Conservation (phyloP, 2,797 vertebrate species). For the Margarornis squamiger region DNA sequence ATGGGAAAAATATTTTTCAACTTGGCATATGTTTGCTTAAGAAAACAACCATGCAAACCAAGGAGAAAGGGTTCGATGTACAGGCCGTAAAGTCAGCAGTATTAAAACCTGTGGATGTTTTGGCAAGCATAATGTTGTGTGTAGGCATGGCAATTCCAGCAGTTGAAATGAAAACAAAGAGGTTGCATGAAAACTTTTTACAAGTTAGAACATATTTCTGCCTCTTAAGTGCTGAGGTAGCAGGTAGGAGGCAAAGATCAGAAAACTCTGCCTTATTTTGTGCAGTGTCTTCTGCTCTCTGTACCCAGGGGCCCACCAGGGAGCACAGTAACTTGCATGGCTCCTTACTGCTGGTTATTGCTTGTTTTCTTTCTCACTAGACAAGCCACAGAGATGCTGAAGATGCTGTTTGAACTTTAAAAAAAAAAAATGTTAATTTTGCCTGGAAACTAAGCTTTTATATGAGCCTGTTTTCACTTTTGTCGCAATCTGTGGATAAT, state of each 20-base stretch:
- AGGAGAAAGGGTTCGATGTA: background rate
- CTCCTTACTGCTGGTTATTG: background rate
- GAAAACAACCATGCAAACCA: background rate
- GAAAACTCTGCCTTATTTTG: background rate
- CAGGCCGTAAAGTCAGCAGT: background rate
- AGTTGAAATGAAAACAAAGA: background rate
- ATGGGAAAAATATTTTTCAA: background rate
- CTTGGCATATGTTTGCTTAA: background rate
- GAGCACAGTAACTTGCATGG: rapidly evolving
- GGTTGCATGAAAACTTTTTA: background rate
- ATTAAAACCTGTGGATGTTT: background rate
- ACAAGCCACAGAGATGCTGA: background rate
- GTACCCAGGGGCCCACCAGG: background rate
- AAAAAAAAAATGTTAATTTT: background rate
- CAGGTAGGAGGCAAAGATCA: background rate
- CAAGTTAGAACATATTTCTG: background rate
- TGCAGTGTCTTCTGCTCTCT: background rate
- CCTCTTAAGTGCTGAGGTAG: background rate
- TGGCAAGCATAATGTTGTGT: background rate
- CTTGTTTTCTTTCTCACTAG: background rate
- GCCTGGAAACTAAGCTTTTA: background rate
- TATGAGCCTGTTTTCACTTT: background rate
- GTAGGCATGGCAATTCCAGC: background rate
- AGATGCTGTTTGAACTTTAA: background rate
- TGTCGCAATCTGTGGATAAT: background rate